Base-by-base conservation (phyloP, 2,113 vertebrate genomes). In the Perca schrenkii region DNA sequence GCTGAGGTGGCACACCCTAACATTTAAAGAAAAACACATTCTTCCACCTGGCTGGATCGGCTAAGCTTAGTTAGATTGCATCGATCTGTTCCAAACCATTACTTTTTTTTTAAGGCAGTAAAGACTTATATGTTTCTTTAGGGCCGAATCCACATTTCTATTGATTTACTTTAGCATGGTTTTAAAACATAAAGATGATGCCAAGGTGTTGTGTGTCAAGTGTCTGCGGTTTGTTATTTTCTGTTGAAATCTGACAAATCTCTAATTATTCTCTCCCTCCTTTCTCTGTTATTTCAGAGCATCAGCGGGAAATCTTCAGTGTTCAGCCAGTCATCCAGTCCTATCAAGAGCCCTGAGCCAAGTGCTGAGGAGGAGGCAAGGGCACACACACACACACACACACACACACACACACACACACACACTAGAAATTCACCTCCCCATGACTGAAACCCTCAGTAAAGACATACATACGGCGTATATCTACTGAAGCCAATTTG, bases 241-340 rank as follows among this genome's bases (percentile, higher is more conserved):
- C 40, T 25, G 12, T 25, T 70, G 22, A 28, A n/a, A 6, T 63
- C 75, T 71, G 62, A 80, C 54, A 1, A 0, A 6, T 15, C n/a
- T 67, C 34, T 6, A 77, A 0, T 60, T 46, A 8, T 21, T 79
- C 54, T 60, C 5, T 36, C 4, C 21, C 7, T n/a, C 31, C 1
- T 4, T 68, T 74, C 1, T 73, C 22, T 16, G 0, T 68, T 13
- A 7, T 78, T 88, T 36, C 88, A 96, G 95, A 89, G 21, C 56
- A 1, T 73, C 64, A 93, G 91, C 34, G 77, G 88, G 54, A 86
- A 91, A 60, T 86, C 91, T 8, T 92, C 93, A 0, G 86, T 91
- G 56, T 90, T 91, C 91, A 96, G 95, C 88, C 92, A 89, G 5
- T 71, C 66, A 0, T 82, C 94, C 72, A 94, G 93, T 79, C 92